phyloP scores from a whole-genome alignment of 2,797 vertebrate species.

The Antrozous pallidus region DNA sequence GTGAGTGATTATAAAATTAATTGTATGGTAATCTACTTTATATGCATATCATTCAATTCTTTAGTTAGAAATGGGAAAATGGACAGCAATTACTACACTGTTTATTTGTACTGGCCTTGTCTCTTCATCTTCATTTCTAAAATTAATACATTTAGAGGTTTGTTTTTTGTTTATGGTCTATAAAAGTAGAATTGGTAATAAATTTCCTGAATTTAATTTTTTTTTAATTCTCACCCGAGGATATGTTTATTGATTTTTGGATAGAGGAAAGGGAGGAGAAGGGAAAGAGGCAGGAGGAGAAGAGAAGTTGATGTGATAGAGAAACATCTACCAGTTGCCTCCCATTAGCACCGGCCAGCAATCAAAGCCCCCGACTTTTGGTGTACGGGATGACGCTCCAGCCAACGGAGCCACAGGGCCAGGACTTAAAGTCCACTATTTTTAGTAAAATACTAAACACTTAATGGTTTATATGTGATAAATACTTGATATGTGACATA shows the following conservation, averaged over 20 bases:
- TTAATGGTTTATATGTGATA: background rate
- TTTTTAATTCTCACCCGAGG: no score
- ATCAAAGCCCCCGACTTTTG: background rate
- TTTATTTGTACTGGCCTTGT: background rate
- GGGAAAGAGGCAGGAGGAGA: no score
- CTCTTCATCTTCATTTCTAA: background rate
- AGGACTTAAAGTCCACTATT: background rate
- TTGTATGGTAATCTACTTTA: background rate
- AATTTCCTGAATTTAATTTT: background rate
- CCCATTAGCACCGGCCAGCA: no score
- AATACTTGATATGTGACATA: background rate
- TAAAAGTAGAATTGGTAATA: background rate
- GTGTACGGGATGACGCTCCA: background rate
- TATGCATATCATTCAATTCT: background rate
- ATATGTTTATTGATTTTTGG: background rate
- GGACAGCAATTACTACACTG: background rate
- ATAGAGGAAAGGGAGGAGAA: background rate
- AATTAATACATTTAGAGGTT: background rate
- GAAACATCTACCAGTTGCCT: background rate
- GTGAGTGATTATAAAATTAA: background rate
- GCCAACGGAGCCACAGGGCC: background rate
- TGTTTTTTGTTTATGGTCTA: background rate
- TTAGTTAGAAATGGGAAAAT: background rate
- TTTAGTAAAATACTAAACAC: constrained; percentile 36
- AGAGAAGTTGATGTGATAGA: background rate